phyloP scores from a whole-genome alignment of 2,888 invertebrate species.

The Melinopterus prodromus region DNA sequence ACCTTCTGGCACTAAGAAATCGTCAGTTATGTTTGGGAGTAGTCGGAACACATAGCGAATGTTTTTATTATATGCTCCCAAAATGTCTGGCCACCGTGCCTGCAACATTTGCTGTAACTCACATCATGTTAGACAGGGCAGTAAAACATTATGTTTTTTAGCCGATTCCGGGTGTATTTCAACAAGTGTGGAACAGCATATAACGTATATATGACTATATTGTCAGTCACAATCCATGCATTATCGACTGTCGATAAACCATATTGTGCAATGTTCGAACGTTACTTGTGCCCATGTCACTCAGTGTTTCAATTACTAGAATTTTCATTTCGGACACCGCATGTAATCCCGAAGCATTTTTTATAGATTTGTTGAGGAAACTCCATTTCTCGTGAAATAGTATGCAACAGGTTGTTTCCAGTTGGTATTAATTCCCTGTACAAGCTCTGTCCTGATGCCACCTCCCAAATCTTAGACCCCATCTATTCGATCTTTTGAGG shows the following conservation, averaged over 20 bases:
- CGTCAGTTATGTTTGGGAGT: not conserved
- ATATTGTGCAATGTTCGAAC: not conserved
- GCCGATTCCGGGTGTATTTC: not conserved
- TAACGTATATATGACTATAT: not conserved
- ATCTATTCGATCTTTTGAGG: slow-evolving; percentile 11
- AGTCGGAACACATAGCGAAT: not conserved
- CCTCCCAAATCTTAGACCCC: slow-evolving; percentile 21
- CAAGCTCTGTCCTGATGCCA: slow-evolving; percentile 6
- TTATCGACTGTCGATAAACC: not conserved
- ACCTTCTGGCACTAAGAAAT: not conserved
- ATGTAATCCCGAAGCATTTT: not conserved
- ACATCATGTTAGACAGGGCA: not conserved
- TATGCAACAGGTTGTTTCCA: slow-evolving; percentile 14
- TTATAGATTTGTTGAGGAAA: not conserved
- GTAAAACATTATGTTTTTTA: slow-evolving; percentile 13
- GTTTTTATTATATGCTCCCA: not conserved
- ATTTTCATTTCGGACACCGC: not conserved
- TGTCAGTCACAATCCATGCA: not conserved
- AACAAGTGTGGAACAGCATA: slow-evolving; percentile 9
- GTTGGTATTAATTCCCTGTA: slow-evolving; percentile 9
- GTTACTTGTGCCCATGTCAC: slow-evolving; percentile 12
- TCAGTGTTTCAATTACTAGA: not conserved
- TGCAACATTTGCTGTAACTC: not conserved
- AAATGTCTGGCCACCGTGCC: not conserved
- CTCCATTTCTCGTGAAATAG: not conserved